Evolutionary conservation across 30 jellyfish, hydroid and myxozoan species (phyloP), one percentile per base, ranked within the genome.

Genomic region (Hydractinia echinata): DNA sequence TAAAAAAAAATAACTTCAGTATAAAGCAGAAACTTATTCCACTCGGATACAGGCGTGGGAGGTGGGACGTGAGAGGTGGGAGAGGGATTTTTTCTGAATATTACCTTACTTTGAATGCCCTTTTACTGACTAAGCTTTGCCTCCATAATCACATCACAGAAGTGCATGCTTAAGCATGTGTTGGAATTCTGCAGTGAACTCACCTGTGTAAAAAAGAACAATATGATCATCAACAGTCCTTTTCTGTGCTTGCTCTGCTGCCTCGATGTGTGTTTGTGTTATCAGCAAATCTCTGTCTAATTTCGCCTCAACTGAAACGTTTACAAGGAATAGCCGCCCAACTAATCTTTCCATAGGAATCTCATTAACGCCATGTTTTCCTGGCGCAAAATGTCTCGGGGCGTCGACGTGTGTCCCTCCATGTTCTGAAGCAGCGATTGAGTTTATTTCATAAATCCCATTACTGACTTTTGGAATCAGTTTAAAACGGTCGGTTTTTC

Each of bases 361-460:
- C 10, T 78, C 84, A 52, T 64, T 64, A n/a, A 77, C 91, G 54
- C 95, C 78, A n/a, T 83, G 62, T 48, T 82, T 86, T 5, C 95
- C 95, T 13, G 86, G 84, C 11, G 55, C 85, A 76, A 89, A 89
- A 70, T 89, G 97, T 10, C 95, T 82, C 18, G 97, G 97, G 18
- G 97, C 97, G 56, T 89, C 97, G 19, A 89, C 50, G 61, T 89
- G 97, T 48, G 97, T 89, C 10, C 97, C 97, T 51, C 92, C 89
- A 70, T 89, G 97, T 56, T 89, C 97, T 4, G 97, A 83, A 11
- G 89, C 82, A 14, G 83, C 66, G 76, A 89, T 84, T 67, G 89
- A 79, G 81, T 89, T 84, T 14, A 92, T 89, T 74, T 85, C 92
- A 70, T 89, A 89, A 51, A n/a, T 64, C 10, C 74, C 74, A 6